Base-by-base conservation (phyloP, 2,888 invertebrate genomes). In the Protonemura montana region DNA sequence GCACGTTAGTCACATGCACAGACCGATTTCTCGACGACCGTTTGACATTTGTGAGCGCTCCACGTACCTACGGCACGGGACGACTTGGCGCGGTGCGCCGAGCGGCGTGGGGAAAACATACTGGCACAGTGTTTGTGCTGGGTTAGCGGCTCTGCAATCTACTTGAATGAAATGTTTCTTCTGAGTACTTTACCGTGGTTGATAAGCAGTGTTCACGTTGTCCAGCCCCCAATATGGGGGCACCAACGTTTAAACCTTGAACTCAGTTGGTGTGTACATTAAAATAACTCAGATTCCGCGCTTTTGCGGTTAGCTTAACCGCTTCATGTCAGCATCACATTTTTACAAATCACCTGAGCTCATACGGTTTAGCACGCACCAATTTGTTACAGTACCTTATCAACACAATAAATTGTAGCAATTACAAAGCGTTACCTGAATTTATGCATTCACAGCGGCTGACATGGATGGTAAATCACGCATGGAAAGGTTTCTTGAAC, bases 1-100 rank as follows among this genome's bases (percentile, higher is more conserved):
- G 81, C 81, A 81, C 81, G 81, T 81, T 30, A 81, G 29, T 27
- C 27, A 59, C 59, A 59, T 10, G 59, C 59, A 59, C 35, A 3
- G 35, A 35, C 26, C 16, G 28, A 80, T 28, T 80, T 28, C n/a
- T 13, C 80, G 80, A 28, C 28, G n/a, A 13, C 29, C 81, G 81
- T 81, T 81, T 81, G 81, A 81, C 81, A 81, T 81, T 81, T 81
- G 10, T 78, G n/a, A 2, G 25, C 77, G 5, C 77, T 5, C 26
- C 5, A 3, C 77, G 77, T 25, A 2, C 77, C 6, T 13, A 25
- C 26, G 77, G 5, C 16, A 77, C 77, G 77, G 77, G 13, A 21
- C 3, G 25, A 21, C 77, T 7, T 25, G 16, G 5, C n/a, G n/a
- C n/a, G n/a, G 3, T 13, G 77, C 77, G 77, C 25, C 26, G 26